Evolutionary conservation across 1,140 invertebrate species (phyloP).

Genomic region (Camponotus floridanus): DNA sequence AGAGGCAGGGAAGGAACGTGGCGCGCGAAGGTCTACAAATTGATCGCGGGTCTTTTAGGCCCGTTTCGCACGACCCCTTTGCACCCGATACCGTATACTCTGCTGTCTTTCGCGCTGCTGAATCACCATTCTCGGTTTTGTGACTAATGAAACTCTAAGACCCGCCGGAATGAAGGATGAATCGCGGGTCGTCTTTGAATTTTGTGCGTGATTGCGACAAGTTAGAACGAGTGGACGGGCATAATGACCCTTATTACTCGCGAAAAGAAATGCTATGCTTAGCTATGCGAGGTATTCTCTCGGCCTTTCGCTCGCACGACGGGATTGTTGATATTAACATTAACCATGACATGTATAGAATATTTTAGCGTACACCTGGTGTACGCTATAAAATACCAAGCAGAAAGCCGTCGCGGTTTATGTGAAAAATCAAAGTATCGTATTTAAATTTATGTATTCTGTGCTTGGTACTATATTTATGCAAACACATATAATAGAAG

Average conservation of each 20-base stretch:
- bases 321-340: constrained; percentile 1
- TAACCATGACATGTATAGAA: constrained; percentile 4
- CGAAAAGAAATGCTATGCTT: constrained; percentile 36
- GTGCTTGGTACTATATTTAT: not conserved
- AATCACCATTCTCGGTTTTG: constrained; percentile 68
- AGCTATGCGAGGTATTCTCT: constrained; percentile 25
- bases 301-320: not conserved
- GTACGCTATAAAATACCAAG: not conserved
- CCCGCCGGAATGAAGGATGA: constrained; percentile 55
- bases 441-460: constrained; percentile 10
- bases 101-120: constrained; percentile 66
- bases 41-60: constrained; percentile 67
- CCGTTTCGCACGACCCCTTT: constrained; percentile 75
- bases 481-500: no score
- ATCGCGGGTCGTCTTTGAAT: constrained; percentile 40
- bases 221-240: not conserved
- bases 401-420: no score
- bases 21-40: constrained; percentile 61
- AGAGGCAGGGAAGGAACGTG: constrained; percentile 19
- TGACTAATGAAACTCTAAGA: constrained; percentile 70
- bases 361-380: not conserved
- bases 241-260: constrained; percentile 29
- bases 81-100: constrained; percentile 74
- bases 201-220: constrained; percentile 51
- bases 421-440: not conserved